Conservation (phyloP, 2,797 vertebrate genomes). For the Geotria australis region DNA sequence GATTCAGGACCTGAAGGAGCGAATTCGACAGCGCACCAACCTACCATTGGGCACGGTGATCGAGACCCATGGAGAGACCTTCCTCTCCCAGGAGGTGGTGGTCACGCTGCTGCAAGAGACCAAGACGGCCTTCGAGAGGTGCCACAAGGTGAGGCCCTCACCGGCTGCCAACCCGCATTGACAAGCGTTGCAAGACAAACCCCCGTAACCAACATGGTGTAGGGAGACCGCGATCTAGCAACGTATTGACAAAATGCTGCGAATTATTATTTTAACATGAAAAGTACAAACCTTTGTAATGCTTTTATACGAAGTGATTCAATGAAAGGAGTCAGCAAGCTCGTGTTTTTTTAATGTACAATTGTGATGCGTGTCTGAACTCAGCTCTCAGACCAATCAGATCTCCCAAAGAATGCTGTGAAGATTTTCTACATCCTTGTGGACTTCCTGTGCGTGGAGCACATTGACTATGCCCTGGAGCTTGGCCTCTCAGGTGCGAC, state of each 20-base stretch:
- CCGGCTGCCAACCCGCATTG: no score
- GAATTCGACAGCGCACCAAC: slow-evolving; percentile 72
- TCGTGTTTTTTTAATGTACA: no score
- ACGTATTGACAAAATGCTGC: no score
- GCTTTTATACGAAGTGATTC: no score
- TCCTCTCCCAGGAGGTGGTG: slow-evolving; percentile 82
- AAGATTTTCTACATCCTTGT: slow-evolving; percentile 84
- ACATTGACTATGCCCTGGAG: slow-evolving; percentile 95
- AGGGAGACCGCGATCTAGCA: no score
- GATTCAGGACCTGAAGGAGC: slow-evolving; percentile 89
- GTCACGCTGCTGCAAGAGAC: slow-evolving; percentile 93
- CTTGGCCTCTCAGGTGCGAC: slow-evolving; percentile 64
- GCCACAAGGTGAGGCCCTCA: slow-evolving; percentile 35
- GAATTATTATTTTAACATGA: no score
- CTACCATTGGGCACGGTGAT: slow-evolving; percentile 65
- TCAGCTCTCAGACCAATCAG: slow-evolving; percentile 83
- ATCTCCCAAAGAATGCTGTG: slow-evolving; percentile 89
- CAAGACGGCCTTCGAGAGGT: slow-evolving; percentile 88
- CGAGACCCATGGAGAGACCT: slow-evolving; percentile 89
- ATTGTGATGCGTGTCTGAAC: background rate
- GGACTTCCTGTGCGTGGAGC: slow-evolving; percentile 84
- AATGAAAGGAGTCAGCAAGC: no score
- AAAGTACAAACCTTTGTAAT: no score
- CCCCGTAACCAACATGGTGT: no score
- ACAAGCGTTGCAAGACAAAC: no score